Evolutionary conservation across 2,888 invertebrate genomes (phyloP), one percentile per base, ranked within the genome.

Genomic region (Slavum lentiscoides): DNA sequence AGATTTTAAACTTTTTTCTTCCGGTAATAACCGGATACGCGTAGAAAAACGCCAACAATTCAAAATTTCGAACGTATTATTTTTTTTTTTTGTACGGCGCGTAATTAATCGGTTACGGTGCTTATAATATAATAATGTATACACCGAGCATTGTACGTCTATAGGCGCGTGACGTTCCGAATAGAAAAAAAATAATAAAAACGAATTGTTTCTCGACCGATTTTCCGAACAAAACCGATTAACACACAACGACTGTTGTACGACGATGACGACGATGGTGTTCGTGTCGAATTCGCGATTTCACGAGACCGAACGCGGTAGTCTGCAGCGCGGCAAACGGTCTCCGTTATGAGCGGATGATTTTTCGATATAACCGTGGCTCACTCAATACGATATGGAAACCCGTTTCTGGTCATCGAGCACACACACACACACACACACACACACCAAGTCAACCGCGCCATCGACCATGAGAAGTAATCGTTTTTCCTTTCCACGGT

Each of bases 401-500:
- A 80, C 72, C 72, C 70, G 64, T 80, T 80, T 69, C 64, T 80
- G 77, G 69, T 62, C 77, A 77, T 70, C 67, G 43, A 30, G 4
- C 30, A 30, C 30, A 30, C 30, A 30, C 30, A 70, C 77, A 30
- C 30, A 30, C 30, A 30, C 30, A 70, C 77, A n/a, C n/a, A 30
- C 30, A 30, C 30, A 30, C 30, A 70, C 77, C 70, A 62, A 49
- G 67, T 39, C 37, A 21, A 59, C 9, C 66, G n/a, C 55, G 58
- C 72, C 23, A 37, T 68, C 61, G 69, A 23, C 55, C 37, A 30
- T 64, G 70, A 62, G 39, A 30, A 30, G 72, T 80, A 80, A 80
- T 80, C 80, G 80, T 64, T 80, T 72, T 80, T 77, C 53, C 77
- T 69, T 1, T 77, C n/a, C 77, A 72, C 72, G 80, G 80, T 64